Evolutionary conservation across 1,140 invertebrate species (phyloP).

Genomic region (Papilio polytes): DNA sequence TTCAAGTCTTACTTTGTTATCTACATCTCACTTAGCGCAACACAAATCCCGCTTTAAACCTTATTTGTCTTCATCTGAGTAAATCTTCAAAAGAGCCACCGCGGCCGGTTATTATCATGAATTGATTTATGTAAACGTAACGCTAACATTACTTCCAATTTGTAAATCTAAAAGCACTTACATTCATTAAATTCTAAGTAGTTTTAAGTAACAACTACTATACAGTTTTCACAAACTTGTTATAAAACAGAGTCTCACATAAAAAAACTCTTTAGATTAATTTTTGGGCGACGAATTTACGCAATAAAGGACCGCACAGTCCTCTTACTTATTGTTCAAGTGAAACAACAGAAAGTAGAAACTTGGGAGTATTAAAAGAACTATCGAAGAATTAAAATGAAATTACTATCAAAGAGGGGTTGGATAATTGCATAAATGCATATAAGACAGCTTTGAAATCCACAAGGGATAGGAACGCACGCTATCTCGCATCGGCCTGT

Average conservation of each 20-base stretch:
- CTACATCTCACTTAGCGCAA: conserved; percentile 28
- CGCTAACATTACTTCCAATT: background rate
- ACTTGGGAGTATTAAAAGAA: background rate
- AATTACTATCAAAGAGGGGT: background rate
- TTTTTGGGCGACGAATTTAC: background rate
- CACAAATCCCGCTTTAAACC: background rate
- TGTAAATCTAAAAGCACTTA: conserved; percentile 2
- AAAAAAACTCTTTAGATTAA: background rate
- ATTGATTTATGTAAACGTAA: conserved; percentile 10
- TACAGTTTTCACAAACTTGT: background rate
- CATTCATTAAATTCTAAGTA: background rate
- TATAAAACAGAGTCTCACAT: background rate
- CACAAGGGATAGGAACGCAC: conserved; percentile 43
- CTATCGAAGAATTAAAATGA: background rate
- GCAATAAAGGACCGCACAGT: background rate
- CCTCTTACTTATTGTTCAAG: background rate
- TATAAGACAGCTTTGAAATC: conserved; percentile 8
- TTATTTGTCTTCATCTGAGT: conserved; percentile 9
- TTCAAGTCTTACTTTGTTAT: conserved; percentile 13
- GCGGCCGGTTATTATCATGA: conserved; percentile 12
- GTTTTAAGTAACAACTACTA: background rate
- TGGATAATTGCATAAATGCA: conserved; percentile 23
- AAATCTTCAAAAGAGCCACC: conserved; percentile 21
- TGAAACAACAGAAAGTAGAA: background rate
- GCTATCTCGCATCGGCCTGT: conserved; percentile 43